Evolutionary conservation across 2,888 invertebrate species (phyloP), one percentile per base, ranked within the genome.

Genomic region (Pantelozetes paolii): DNA sequence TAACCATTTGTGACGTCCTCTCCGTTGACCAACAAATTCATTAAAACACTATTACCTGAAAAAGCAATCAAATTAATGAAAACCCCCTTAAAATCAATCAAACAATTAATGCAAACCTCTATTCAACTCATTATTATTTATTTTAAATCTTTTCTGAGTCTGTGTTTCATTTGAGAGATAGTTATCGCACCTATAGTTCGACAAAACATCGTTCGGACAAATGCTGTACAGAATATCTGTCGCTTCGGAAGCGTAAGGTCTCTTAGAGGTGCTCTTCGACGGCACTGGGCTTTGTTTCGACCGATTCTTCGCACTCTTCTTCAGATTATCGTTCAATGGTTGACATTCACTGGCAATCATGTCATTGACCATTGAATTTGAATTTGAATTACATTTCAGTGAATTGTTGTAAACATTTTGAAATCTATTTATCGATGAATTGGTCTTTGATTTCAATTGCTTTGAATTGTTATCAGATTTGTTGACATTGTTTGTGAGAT

Each of bases 1-100:
- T 95, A 95, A 79, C 94, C 95, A 79, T 93, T 91, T 85, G 90
- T 90, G 82, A 91, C 90, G 84, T 95, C 95, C 84, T 93, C 94
- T 80, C 95, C 95, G 86, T 91, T 93, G 85, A 95, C 90, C 85
- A 95, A 87, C 79, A 95, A 88, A 86, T 95, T 95, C 89, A 93
- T 91, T 81, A 95, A 88, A 82, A 95, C 94, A 83, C 90, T 90
- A 79, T 88, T 74, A 5, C 71, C 71, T 71, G 45, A 18, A 36
- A 36, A 8, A 23, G n/a, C n/a, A n/a, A 50, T 20, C 9, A 54
- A 26, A 9, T 54, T 9, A 42, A 42, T 45, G 20, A 69, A 23
- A 45, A 20, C 18, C 2, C 42, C 1, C 5, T 32, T 32, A 32
- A 32, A 64, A 36, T 20, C 20, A 64, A 30, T 20, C 2, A 1